phyloP scores from a whole-genome alignment of 1,140 invertebrate species.

The Drosophila leontia region DNA sequence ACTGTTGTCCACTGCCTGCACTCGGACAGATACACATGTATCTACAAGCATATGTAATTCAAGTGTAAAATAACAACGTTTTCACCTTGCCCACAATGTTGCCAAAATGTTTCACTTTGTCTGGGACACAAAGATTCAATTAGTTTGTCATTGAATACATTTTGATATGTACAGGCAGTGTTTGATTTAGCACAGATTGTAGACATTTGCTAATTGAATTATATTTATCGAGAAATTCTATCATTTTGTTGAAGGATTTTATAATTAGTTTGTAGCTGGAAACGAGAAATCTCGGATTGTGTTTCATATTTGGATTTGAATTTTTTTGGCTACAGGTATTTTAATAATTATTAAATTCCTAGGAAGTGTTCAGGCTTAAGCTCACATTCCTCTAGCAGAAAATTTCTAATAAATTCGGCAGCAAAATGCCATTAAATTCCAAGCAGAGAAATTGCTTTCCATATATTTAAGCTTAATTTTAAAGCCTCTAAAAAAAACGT shows the following conservation, averaged over 20 bases:
- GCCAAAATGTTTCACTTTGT: constrained; percentile 50
- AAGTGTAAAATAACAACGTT: constrained; percentile 51
- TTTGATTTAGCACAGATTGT: constrained; percentile 51
- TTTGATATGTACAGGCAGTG: constrained; percentile 28
- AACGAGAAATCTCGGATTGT: not conserved
- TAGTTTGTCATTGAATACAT: constrained; percentile 44
- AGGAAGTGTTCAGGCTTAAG: not conserved
- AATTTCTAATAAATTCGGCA: not conserved
- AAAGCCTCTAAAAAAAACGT: not conserved
- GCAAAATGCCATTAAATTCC: too few species aligned
- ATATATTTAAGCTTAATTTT: not conserved
- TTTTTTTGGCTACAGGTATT: not conserved
- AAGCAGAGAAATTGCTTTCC: not conserved
- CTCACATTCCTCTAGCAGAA: not conserved
- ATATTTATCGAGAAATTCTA: constrained; percentile 38
- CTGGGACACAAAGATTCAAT: constrained; percentile 43
- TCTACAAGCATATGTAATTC: constrained; percentile 36
- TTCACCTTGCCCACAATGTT: constrained; percentile 45
- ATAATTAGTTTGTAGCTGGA: constrained; percentile 33
- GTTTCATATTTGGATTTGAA: not conserved
- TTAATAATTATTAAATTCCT: not conserved
- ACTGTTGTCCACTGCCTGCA: constrained; percentile 56
- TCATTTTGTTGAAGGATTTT: constrained; percentile 19
- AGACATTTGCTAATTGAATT: constrained; percentile 53
- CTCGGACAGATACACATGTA: constrained; percentile 41